Evolutionary conservation across 2,888 invertebrate genomes (phyloP).

Genomic region (Tolmerus cingulatus): DNA sequence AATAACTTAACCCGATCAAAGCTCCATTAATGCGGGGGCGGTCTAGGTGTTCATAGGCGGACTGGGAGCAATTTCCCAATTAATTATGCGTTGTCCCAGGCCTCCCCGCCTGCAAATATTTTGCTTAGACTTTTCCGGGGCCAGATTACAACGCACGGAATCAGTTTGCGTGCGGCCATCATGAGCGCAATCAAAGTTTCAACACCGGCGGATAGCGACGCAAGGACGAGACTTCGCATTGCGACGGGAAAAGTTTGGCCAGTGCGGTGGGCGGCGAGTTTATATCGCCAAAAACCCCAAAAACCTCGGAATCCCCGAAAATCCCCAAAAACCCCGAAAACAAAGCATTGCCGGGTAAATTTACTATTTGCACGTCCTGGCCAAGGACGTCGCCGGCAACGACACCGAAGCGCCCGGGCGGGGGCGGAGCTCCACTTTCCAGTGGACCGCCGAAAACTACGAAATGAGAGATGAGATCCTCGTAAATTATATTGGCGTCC

Average conservation of each 20-base stretch:
- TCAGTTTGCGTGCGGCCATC: background rate
- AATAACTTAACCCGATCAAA: background rate
- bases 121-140: background rate
- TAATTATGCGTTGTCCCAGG: background rate
- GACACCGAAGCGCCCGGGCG: background rate
- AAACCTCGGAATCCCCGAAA: background rate
- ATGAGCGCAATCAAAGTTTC: background rate
- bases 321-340: background rate
- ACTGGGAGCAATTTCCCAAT: background rate
- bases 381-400: background rate
- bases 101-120: background rate
- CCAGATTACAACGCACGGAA: background rate
- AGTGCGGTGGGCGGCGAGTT: background rate
- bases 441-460: background rate
- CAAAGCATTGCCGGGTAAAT: background rate
- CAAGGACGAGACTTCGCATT: background rate
- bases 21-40: background rate
- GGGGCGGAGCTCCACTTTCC: background rate
- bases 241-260: background rate
- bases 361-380: background rate
- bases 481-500: background rate
- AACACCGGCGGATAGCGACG: background rate
- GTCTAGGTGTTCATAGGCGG: background rate
- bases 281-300: background rate
- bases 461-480: background rate